These are phyloP conservation scores for Psittacula cyanocephala DNA, from an alignment of 2,113 vertebrate genomes.

Conservation along the genomic window DNA sequence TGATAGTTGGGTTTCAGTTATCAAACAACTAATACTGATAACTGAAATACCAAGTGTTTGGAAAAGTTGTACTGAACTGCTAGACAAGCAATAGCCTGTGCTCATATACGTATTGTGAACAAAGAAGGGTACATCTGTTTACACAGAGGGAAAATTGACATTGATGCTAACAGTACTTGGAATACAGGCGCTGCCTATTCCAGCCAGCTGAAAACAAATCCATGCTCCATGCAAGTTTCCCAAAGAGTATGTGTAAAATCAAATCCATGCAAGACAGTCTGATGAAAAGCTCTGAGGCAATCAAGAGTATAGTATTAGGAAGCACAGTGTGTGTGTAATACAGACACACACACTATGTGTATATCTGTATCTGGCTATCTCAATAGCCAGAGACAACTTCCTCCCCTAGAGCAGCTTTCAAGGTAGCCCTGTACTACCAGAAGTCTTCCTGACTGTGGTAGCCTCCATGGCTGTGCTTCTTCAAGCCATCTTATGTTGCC, in stretches of 20 bases:
- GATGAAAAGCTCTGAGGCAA: not conserved
- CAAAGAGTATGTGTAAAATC: not conserved
- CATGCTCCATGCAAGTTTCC: not conserved
- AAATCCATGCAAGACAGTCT: not conserved
- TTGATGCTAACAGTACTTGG: not conserved
- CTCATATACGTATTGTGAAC: not conserved
- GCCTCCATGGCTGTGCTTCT: not conserved
- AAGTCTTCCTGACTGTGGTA: not conserved
- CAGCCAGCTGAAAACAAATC: not conserved
- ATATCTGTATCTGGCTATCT: not conserved
- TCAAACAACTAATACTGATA: not conserved
- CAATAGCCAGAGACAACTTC: not conserved
- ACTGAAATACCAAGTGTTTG: not conserved
- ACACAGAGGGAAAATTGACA: not conserved
- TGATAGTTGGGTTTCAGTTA: not conserved
- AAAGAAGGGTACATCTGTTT: not conserved
- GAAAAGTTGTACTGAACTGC: not conserved
- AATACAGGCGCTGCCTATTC: not conserved
- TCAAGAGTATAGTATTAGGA: not conserved
- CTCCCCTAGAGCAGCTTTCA: not conserved
- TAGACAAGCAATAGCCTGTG: not conserved
- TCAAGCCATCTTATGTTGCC: not conserved
- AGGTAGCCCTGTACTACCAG: not conserved
- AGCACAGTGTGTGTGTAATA: not conserved
- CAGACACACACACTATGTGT: not conserved